Evolutionary conservation across 2,113 vertebrate genomes (phyloP).

Genomic region (Aviceda subcristata): DNA sequence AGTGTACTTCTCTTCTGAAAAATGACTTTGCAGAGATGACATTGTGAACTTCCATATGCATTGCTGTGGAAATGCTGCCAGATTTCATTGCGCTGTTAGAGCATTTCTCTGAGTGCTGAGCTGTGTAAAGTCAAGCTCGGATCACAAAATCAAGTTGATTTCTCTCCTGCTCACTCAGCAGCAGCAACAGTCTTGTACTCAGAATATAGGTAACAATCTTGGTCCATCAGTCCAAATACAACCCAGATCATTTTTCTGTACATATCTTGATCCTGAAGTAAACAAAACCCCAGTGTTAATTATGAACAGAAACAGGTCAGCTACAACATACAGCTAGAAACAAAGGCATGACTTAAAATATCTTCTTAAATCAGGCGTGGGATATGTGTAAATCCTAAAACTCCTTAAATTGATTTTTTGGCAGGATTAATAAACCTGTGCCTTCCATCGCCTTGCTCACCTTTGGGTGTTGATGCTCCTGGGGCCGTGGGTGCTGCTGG

Average conservation of each 20-base stretch:
- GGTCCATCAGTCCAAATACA: background rate
- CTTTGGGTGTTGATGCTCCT: background rate
- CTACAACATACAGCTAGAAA: background rate
- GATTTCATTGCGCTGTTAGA: background rate
- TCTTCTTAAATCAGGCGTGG: background rate
- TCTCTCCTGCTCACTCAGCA: background rate
- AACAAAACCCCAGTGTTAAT: background rate
- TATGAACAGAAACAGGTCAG: constrained; percentile 1
- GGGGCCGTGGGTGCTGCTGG: background rate
- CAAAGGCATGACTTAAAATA: background rate
- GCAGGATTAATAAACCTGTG: background rate
- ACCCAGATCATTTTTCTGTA: background rate
- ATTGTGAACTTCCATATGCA: background rate
- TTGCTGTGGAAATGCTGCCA: background rate
- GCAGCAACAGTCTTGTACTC: background rate
- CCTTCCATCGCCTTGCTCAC: background rate
- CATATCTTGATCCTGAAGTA: background rate
- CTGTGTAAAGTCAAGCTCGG: background rate
- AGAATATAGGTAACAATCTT: background rate
- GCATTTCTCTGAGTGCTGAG: background rate
- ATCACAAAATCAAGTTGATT: background rate
- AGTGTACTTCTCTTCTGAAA: background rate
- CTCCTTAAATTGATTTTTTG: background rate
- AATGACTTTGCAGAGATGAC: constrained; percentile 11
- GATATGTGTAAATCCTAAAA: constrained; percentile 20